These are phyloP conservation scores for Leistus spinibarbis DNA, from an alignment of 2,888 invertebrate species.

Conservation along the genomic window DNA sequence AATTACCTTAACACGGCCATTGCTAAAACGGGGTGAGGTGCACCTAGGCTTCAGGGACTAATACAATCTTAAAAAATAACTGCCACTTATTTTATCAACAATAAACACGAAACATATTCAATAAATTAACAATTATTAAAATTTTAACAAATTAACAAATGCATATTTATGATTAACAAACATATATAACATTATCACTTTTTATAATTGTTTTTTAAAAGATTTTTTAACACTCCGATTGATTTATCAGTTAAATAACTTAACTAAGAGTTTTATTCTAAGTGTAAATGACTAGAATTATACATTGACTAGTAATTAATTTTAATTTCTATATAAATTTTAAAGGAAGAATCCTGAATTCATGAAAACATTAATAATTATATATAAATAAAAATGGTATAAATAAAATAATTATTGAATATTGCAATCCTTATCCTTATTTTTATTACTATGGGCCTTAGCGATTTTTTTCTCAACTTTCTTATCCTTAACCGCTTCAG, in stretches of 20 bases:
- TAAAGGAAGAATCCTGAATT: too few species aligned
- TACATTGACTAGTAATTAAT: background rate
- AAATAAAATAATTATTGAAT: constrained; percentile 48
- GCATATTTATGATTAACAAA: constrained; percentile 42
- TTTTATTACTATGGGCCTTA: constrained; percentile 42
- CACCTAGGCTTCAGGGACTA: constrained; percentile 29
- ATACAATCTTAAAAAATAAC: background rate
- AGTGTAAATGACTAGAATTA: background rate
- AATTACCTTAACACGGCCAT: constrained; percentile 38
- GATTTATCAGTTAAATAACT: constrained; percentile 19
- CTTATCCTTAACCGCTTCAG: constrained; percentile 19
- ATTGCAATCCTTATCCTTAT: constrained; percentile 52
- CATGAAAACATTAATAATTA: background rate
- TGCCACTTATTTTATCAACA: constrained; percentile 8
- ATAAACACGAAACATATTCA: constrained; percentile 22
- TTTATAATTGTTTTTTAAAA: too few species aligned
- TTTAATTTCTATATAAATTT: too few species aligned
- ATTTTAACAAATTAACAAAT: constrained; percentile 44
- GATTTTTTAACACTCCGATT: constrained; percentile 22
- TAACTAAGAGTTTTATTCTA: background rate
- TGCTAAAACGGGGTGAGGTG: constrained; percentile 36
- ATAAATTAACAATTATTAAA: constrained; percentile 30
- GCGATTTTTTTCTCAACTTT: constrained; percentile 28
- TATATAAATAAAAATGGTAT: background rate
- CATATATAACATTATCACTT: constrained; percentile 43